phyloP scores from a whole-genome alignment of 2,113 vertebrate species.

The Gorsachius goisagi region DNA sequence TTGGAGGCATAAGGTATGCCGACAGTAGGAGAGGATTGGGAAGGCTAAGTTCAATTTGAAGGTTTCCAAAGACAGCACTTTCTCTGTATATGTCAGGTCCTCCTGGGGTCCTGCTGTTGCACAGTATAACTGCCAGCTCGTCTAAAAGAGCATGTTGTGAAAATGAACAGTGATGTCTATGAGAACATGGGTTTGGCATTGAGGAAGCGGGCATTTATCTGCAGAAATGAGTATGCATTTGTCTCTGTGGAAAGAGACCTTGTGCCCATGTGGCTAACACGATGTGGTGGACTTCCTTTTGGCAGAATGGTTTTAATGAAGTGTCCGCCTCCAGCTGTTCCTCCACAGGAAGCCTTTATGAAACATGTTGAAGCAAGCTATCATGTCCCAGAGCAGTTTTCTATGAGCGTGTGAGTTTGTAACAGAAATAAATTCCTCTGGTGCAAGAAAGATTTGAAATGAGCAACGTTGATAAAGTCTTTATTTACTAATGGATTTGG shows the following conservation, averaged over 20 bases:
- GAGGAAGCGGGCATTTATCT: not conserved
- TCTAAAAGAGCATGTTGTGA: not conserved
- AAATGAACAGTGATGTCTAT: not conserved
- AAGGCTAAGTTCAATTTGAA: not conserved
- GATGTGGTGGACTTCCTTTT: fast-evolving
- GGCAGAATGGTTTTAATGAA: not conserved
- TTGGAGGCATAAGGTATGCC: not conserved
- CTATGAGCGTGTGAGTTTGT: fast-evolving
- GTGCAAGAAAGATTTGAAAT: not conserved
- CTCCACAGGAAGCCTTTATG: not conserved
- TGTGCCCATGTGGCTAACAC: fast-evolving
- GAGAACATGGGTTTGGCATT: fast-evolving
- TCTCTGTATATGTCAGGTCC: not conserved
- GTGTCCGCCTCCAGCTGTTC: not conserved
- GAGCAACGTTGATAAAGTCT: not conserved
- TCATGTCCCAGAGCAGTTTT: not conserved
- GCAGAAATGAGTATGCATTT: not conserved
- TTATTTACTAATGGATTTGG: not conserved
- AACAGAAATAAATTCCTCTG: not conserved
- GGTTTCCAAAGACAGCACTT: not conserved
- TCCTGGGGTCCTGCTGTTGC: not conserved
- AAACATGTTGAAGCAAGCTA: not conserved
- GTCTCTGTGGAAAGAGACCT: not conserved
- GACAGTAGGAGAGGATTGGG: not conserved
- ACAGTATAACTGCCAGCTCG: not conserved